Evolutionary conservation across 2,797 vertebrate genomes (phyloP), one percentile per base, ranked within the genome.

Genomic region (Sebastes taczanowskii): DNA sequence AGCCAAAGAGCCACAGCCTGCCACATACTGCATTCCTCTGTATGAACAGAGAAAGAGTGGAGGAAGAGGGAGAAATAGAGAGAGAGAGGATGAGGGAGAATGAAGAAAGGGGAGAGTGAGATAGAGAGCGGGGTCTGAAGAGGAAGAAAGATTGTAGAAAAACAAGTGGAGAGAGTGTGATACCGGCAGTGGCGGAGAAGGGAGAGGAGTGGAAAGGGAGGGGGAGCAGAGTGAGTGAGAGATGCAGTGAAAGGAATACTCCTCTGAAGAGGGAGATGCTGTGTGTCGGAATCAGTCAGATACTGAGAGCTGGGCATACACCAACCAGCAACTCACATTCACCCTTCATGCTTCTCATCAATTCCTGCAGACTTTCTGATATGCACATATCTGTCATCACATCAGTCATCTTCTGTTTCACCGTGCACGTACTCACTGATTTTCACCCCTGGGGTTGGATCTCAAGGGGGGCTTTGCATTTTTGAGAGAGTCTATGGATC

Each of bases 1-100:
- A 94, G 84, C 92, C 90, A 86, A 35, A 92, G 82, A 90, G 88
- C 82, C 87, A 82, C 81, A 76, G 82, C 69, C 71, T 76, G 83
- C 89, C 86, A 89, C 95, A 95, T 95, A 58, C 88, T 93, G 93
- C 88, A 90, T 91, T 86, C 89, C 85, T 89, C 82, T 80, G 78
- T 74, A 58, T 84, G 60, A 27, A 83, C 77, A 71, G 70, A 71
- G 69, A 81, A 75, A 82, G 73, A 80, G 61, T 74, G 59, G 35
- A 66, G 59, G 35, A 68, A 84, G n/a, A 74, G 42, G 11, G 66
- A 77, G 64, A 71, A 72, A 68, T 11, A 20, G 27, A 42, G 20
- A 75, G 67, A 58, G 67, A 58, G 52, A 65, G 30, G 52, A 49
- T 62, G n/a, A 84, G 46, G 46, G 65, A 77, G 29, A 78, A 38